Conservation (phyloP, 2,113 vertebrate genomes). For the Aythya baeri region DNA sequence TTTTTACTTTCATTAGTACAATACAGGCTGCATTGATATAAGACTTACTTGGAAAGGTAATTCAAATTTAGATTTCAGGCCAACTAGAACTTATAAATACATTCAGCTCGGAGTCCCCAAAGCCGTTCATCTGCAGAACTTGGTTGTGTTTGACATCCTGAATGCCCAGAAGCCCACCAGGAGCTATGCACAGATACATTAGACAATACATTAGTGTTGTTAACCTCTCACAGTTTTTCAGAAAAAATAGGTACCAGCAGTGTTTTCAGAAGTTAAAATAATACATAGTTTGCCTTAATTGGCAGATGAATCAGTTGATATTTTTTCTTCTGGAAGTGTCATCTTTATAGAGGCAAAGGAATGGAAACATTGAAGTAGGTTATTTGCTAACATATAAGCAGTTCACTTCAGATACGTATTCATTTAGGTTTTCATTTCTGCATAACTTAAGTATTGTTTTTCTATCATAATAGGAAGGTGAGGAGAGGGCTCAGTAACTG, state of each 20-base stretch:
- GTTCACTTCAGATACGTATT: not conserved
- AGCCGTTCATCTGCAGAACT: not conserved
- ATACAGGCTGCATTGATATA: not conserved
- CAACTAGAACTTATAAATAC: rapidly evolving
- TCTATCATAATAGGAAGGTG: not conserved
- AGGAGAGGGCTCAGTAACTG: not conserved
- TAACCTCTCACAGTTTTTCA: not conserved
- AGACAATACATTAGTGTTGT: not conserved
- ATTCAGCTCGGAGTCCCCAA: not conserved
- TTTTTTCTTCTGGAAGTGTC: not conserved
- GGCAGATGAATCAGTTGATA: not conserved
- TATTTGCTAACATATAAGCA: not conserved
- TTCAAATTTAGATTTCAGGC: not conserved
- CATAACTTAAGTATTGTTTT: not conserved
- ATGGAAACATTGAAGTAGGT: not conserved
- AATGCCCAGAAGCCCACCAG: not conserved
- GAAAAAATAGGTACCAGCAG: not conserved
- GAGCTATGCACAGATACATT: not conserved
- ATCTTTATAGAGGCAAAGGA: not conserved
- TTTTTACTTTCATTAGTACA: not conserved
- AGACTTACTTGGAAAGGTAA: not conserved
- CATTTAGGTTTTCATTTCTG: not conserved
- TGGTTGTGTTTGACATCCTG: not conserved
- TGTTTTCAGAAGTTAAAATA: not conserved
- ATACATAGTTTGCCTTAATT: not conserved